Evolutionary conservation across 2,888 invertebrate genomes (phyloP).

Genomic region (Pheosia gnoma): DNA sequence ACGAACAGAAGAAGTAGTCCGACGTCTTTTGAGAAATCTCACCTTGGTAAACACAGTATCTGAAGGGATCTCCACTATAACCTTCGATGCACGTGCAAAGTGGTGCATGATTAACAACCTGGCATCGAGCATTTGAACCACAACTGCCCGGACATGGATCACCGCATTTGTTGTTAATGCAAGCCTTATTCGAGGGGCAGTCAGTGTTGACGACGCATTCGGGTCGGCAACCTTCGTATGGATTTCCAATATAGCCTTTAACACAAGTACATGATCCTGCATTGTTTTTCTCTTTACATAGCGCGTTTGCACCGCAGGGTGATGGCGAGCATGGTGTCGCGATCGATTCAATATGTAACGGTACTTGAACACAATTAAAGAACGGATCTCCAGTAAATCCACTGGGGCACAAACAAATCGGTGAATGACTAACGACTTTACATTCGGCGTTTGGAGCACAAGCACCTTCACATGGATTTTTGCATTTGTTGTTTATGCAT

Average conservation of each 20-base stretch:
- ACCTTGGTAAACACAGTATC: slow-evolving; percentile 84
- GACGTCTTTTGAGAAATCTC: slow-evolving; percentile 17
- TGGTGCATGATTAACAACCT: slow-evolving; percentile 88
- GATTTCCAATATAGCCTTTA: slow-evolving; percentile 89
- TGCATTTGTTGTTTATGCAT: slow-evolving; percentile 90
- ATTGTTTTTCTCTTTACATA: slow-evolving; percentile 84
- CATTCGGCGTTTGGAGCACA: slow-evolving; percentile 91
- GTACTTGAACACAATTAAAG: slow-evolving; percentile 81
- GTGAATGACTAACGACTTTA: slow-evolving; percentile 90
- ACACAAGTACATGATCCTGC: slow-evolving; percentile 88
- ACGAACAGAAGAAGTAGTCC: background rate
- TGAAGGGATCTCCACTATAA: slow-evolving; percentile 90
- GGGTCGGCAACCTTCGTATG: slow-evolving; percentile 90
- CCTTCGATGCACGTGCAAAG: slow-evolving; percentile 87
- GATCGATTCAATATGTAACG: slow-evolving; percentile 59
- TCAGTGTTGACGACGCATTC: slow-evolving; percentile 90
- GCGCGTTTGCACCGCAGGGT: slow-evolving; percentile 86
- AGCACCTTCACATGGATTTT: slow-evolving; percentile 88
- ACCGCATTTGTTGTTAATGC: slow-evolving; percentile 88
- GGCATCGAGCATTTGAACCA: slow-evolving; percentile 89
- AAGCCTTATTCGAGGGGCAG: slow-evolving; percentile 88
- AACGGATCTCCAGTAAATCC: slow-evolving; percentile 92
- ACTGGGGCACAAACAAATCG: slow-evolving; percentile 87
- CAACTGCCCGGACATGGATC: slow-evolving; percentile 92
- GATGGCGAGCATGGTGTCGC: slow-evolving; percentile 85